Conservation (phyloP, 1,140 invertebrate species). For the Drosophila saltans region DNA sequence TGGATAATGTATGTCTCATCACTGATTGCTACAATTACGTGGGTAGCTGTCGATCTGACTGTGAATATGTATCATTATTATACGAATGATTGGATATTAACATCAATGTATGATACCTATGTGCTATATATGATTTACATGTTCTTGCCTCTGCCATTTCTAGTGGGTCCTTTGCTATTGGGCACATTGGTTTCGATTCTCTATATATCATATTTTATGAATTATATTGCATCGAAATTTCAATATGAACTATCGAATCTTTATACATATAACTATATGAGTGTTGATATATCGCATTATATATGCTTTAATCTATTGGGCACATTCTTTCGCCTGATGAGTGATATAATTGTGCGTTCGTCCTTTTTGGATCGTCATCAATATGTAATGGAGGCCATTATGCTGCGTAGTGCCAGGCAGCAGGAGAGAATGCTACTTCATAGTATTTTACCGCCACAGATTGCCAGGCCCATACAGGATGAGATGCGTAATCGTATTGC, state of each 20-base stretch:
- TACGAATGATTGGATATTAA: conserved; percentile 64
- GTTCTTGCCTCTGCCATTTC: conserved; percentile 89
- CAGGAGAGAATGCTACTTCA: conserved; percentile 93
- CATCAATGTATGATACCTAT: conserved; percentile 88
- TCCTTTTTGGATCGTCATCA: conserved; percentile 94
- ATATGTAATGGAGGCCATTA: conserved; percentile 92
- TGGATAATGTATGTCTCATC: conserved; percentile 84
- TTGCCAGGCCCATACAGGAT: conserved; percentile 90
- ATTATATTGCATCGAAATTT: conserved; percentile 85
- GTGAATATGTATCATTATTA: conserved; percentile 84
- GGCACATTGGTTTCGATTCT: conserved; percentile 85
- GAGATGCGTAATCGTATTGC: conserved; percentile 88
- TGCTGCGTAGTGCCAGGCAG: conserved; percentile 90
- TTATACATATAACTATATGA: conserved; percentile 35
- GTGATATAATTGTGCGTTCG: conserved; percentile 92
- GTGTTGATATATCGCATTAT: conserved; percentile 89
- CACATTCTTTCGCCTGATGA: conserved; percentile 92
- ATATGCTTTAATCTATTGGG: conserved; percentile 91
- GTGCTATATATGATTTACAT: conserved; percentile 89
- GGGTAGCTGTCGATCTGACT: conserved; percentile 83
- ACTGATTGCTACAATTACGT: conserved; percentile 65
- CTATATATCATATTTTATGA: conserved; percentile 86
- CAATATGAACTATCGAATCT: conserved; percentile 28
- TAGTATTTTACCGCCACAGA: conserved; percentile 94
- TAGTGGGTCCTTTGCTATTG: conserved; percentile 86